A percentile compares a stretch with the other conserved stretches of the same genome.
These are phyloP conservation scores for Porites lutea DNA, from an alignment of 64 coral and sea anemone genomes.

Conservation along the genomic window DNA sequence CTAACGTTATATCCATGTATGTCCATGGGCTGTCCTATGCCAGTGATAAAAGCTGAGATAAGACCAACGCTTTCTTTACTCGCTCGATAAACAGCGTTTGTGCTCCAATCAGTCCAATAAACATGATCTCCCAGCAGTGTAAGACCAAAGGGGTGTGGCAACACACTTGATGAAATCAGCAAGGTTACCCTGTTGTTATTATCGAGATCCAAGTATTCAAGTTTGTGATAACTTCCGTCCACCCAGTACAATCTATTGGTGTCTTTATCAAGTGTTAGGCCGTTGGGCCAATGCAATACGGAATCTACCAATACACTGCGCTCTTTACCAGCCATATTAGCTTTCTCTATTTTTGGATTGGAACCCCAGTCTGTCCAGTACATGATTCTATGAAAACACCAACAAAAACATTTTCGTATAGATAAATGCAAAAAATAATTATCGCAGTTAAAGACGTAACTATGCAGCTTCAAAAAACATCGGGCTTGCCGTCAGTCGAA, in stretches of 20 bases:
- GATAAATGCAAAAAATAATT: too few relatives aligned
- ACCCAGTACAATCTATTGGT: slow-evolving; percentile 64
- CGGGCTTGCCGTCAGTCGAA: too few relatives aligned
- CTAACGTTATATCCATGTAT: too few relatives aligned
- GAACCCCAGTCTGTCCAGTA: slow-evolving; percentile 71
- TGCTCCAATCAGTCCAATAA: slow-evolving; percentile 62
- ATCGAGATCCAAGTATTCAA: slow-evolving; percentile 44
- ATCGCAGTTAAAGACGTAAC: too few relatives aligned
- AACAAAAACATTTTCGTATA: too few relatives aligned
- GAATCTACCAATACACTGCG: slow-evolving; percentile 1
- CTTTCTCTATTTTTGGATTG: slow-evolving; percentile 67
- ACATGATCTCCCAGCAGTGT: slow-evolving; percentile 25
- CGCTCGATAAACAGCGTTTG: not conserved
- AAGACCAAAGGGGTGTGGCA: slow-evolving; percentile 63
- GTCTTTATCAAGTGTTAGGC: slow-evolving; percentile 54
- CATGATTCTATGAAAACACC: slow-evolving; percentile 29
- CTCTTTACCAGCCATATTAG: slow-evolving; percentile 32
- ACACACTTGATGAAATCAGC: not conserved
- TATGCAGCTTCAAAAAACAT: too few relatives aligned
- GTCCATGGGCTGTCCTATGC: too few relatives aligned
- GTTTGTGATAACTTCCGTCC: slow-evolving; percentile 1
- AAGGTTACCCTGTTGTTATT: slow-evolving; percentile 26
- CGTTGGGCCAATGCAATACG: slow-evolving; percentile 42
- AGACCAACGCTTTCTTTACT: not conserved
- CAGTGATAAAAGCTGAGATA: not conserved